Conservation (phyloP, 2,113 vertebrate species). For the Hemibagrus wyckioides region DNA sequence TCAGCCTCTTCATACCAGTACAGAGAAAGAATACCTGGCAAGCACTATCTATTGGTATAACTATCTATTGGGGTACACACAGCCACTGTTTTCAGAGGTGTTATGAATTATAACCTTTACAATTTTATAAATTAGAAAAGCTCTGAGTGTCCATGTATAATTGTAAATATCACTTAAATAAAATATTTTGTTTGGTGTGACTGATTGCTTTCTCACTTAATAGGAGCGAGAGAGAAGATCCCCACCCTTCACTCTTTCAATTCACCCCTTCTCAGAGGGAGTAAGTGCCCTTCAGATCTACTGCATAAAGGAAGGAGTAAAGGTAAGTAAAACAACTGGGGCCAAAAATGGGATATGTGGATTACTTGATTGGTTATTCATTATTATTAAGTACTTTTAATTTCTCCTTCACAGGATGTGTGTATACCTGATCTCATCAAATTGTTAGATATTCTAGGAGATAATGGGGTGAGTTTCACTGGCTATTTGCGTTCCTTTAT, state of each 20-base stretch:
- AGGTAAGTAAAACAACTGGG: slow-evolving; percentile 73
- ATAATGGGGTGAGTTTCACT: slow-evolving; percentile 87
- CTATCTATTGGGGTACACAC: not conserved
- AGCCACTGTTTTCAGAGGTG: not conserved
- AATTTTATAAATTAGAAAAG: too few species aligned
- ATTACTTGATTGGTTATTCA: not conserved
- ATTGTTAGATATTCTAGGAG: slow-evolving; percentile 94
- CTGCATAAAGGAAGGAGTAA: slow-evolving; percentile 98
- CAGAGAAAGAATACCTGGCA: not conserved
- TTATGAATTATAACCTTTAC: not conserved
- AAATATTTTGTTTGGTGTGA: not conserved
- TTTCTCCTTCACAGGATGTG: slow-evolving; percentile 80
- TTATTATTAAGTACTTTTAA: not conserved
- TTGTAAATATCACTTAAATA: not conserved
- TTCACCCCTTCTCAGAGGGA: slow-evolving; percentile 96
- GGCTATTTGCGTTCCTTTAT: not conserved
- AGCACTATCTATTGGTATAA: not conserved
- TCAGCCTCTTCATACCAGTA: not conserved
- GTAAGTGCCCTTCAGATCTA: slow-evolving; percentile 98
- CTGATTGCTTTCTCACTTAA: slow-evolving; percentile 24
- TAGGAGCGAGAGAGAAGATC: slow-evolving; percentile 96
- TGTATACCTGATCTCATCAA: slow-evolving; percentile 99
- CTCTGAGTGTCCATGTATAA: not conserved
- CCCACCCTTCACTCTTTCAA: slow-evolving; percentile 94
- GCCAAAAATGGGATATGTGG: not conserved